Percentiles rank a stretch among this genome's conserved stretches.
Evolutionary conservation across 2,888 invertebrate species (phyloP).

Genomic region (Formica aserva): DNA sequence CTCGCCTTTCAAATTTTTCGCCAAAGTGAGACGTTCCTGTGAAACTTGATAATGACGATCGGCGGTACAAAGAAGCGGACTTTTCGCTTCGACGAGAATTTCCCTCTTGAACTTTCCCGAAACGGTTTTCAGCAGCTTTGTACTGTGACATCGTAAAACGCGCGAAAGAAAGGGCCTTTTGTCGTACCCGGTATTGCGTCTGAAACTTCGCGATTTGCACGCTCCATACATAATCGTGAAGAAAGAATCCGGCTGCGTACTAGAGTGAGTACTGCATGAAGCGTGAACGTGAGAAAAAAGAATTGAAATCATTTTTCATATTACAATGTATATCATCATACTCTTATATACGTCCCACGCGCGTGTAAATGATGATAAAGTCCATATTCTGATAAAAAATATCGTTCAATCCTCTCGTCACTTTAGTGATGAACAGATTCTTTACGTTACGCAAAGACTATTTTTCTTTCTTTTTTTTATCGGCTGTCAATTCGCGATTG

Average conservation of each 20-base stretch:
- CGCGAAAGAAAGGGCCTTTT: conserved; percentile 42
- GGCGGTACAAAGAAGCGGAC: conserved; percentile 10
- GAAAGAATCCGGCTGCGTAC: conserved; percentile 8
- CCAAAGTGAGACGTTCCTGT: background rate
- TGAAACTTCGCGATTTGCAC: conserved; percentile 47
- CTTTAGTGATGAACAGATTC: background rate
- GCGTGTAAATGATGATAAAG: background rate
- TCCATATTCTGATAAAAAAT: background rate
- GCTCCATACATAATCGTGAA: conserved; percentile 38
- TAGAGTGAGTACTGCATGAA: background rate
- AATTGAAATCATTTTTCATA: conserved; percentile 21
- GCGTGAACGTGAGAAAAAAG: background rate
- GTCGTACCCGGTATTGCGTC: conserved; percentile 19
- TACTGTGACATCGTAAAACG: conserved; percentile 37
- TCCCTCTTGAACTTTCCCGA: conserved; percentile 47
- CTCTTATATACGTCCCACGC: background rate
- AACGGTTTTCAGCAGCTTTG: conserved; percentile 39
- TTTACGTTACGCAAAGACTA: background rate
- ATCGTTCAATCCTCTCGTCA: background rate
- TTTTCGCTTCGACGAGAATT: conserved; percentile 53
- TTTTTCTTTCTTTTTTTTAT: background rate
- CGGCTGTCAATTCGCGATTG: conserved; percentile 25
- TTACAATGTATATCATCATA: background rate
- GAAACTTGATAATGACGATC: conserved; percentile 65
- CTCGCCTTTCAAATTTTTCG: conserved; percentile 49